Percentiles rank a stretch among this genome's conserved stretches.
Evolutionary conservation across 2,797 vertebrate species (phyloP).

Genomic region (Peromyscus aztecus): DNA sequence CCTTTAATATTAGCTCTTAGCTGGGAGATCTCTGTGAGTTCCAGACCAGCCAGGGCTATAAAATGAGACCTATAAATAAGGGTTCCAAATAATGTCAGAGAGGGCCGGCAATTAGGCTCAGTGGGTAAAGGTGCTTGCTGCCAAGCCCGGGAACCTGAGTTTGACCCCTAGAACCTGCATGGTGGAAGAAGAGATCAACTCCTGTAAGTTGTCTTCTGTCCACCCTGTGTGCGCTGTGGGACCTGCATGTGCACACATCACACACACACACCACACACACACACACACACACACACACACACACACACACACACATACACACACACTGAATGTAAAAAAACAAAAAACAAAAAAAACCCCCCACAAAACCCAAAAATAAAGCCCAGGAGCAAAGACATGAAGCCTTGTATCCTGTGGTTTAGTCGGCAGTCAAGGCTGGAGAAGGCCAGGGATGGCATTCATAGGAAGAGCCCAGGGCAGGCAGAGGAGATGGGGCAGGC

Average conservation of each 20-base stretch:
- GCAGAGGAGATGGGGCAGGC: background rate
- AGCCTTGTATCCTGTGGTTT: accelerated
- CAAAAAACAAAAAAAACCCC: background rate
- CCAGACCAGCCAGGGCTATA: background rate
- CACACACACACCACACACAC: background rate
- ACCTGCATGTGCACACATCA: too few species aligned
- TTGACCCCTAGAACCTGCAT: background rate
- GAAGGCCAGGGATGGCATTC: too few species aligned
- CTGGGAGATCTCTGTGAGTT: background rate
- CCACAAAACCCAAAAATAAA: background rate
- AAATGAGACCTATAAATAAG: background rate
- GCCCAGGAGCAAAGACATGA: background rate
- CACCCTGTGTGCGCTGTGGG: background rate
- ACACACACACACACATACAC: background rate
- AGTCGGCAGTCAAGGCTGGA: accelerated
- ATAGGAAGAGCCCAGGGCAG: background rate
- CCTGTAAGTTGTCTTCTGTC: background rate
- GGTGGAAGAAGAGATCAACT: background rate
- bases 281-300: background rate
- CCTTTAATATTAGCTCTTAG: background rate
- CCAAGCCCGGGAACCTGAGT: background rate
- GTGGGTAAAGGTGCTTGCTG: background rate
- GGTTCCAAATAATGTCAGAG: background rate
- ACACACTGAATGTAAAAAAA: background rate
- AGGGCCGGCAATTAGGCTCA: background rate